phyloP scores from a whole-genome alignment of 1,140 invertebrate species.

The Globodera rostochiensis region DNA sequence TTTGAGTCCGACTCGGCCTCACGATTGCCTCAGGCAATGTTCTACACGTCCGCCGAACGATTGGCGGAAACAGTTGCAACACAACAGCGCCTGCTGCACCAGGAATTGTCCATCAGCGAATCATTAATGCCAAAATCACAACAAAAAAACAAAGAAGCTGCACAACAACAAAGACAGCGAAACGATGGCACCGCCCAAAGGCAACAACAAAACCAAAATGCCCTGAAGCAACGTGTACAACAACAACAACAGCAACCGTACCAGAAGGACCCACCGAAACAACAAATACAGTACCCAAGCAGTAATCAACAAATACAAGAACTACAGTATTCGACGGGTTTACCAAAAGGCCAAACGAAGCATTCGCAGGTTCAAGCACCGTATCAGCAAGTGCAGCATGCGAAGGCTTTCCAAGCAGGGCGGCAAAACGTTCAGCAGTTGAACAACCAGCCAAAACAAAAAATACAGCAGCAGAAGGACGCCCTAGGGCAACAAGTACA shows the following conservation, averaged over 20 bases:
- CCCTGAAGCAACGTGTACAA: background rate
- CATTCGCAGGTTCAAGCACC: too few relatives aligned
- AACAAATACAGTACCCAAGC: background rate
- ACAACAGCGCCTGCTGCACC: slow-evolving; percentile 18
- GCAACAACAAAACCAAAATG: background rate
- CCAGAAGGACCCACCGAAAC: background rate
- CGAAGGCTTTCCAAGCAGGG: too few relatives aligned
- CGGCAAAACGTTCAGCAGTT: too few relatives aligned
- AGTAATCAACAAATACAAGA: slow-evolving; percentile 1
- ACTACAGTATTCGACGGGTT: background rate
- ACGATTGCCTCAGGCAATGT: background rate
- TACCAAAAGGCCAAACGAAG: background rate
- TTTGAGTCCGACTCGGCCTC: background rate
- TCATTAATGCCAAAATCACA: background rate
- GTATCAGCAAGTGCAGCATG: too few relatives aligned
- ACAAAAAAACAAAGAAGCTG: background rate
- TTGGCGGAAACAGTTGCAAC: slow-evolving; percentile 18
- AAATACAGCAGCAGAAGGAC: background rate
- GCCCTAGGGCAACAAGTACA: too few relatives aligned
- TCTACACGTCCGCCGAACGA: slow-evolving; percentile 17
- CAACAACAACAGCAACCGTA: too few relatives aligned
- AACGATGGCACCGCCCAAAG: too few relatives aligned
- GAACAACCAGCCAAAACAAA: background rate
- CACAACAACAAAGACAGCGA: background rate
- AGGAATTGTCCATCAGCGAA: slow-evolving; percentile 20